Percentiles rank a stretch among this genome's conserved stretches.
Evolutionary conservation across 2,888 invertebrate species (phyloP).

Genomic region (Melanostoma mellinum): DNA sequence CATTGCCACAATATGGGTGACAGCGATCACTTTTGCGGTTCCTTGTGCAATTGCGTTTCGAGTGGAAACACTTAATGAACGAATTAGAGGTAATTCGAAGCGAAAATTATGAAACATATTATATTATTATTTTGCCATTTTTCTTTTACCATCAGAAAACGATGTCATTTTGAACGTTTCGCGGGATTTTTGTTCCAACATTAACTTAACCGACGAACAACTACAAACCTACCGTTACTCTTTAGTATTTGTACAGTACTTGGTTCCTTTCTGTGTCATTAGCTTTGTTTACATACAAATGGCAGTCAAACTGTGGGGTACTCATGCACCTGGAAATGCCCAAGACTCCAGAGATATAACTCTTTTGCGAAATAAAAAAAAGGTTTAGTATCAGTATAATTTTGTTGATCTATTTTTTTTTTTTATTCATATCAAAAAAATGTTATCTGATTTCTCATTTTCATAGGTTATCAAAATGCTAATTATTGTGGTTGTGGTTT

Average conservation of each 20-base stretch:
- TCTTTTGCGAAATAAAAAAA: conserved; percentile 91
- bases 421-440: background rate
- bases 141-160: conserved; percentile 75
- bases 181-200: conserved; percentile 83
- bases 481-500: conserved; percentile 91
- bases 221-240: conserved; percentile 83
- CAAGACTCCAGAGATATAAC: conserved; percentile 90
- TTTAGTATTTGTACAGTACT: conserved; percentile 86
- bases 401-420: background rate
- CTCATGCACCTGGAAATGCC: conserved; percentile 90
- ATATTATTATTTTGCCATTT: conserved; percentile 2
- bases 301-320: conserved; percentile 91
- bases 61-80: conserved; percentile 79
- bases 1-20: conserved; percentile 89
- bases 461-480: conserved; percentile 94
- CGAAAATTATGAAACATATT: background rate
- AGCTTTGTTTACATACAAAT: conserved; percentile 91
- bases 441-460: conserved; percentile 2
- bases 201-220: conserved; percentile 82
- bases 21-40: conserved; percentile 86
- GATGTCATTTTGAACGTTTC: conserved; percentile 79
- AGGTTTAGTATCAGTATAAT: conserved; percentile 84
- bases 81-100: conserved; percentile 77
- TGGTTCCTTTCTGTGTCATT: conserved; percentile 91
- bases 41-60: conserved; percentile 84